Base-by-base conservation (phyloP, 2,797 vertebrate genomes). In the Paratrypauchen microcephalus region DNA sequence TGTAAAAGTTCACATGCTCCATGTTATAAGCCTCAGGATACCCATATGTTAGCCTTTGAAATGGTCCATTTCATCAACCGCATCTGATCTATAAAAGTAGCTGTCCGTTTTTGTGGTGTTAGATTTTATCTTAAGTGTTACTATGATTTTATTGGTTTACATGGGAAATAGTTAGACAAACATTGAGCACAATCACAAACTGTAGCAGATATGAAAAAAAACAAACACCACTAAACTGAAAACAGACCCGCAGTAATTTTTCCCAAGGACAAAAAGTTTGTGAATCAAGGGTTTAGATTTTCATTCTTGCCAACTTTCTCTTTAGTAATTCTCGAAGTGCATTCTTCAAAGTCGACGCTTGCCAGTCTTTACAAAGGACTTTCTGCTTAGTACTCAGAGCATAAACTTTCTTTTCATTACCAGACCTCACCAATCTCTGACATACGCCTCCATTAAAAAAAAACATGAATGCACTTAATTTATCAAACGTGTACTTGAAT, bases 341-440 rank as follows among this genome's bases (percentile, higher is more conserved):
- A 13, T 11, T 32, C 59, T 11, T 61, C 59, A 64, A 48, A 64
- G 21, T 47, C 55, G 13, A 28, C 65, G 57, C 41, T 3, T 66
- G 32, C 71, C 70, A 68, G 72, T 83, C 66, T 63, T 64, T 65
- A 72, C 65, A 70, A 82, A 74, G 78, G 76, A 80, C 39, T 70
- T 73, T 55, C 58, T 72, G 16, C 50, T 71, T 55, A 28, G 69
- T 28, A 32, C 30, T 65, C 67, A 60, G 70, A 16, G 50, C 7
- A 18, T 9, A 15, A 56, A 16, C 3, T n/a, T 60, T 12, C 56
- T 47, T 41, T n/a, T 2, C 2, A 30, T 41, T 76, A 54, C 66
- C 70, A 74, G 55, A 62, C 58, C 32, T 15, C 60, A 69, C 52
- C 55, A 72, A 60, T 21, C 45, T 65, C 73, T 65, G 4, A 66